Conservation (phyloP, 2,113 vertebrate genomes). For the Callorhinus ursinus region DNA sequence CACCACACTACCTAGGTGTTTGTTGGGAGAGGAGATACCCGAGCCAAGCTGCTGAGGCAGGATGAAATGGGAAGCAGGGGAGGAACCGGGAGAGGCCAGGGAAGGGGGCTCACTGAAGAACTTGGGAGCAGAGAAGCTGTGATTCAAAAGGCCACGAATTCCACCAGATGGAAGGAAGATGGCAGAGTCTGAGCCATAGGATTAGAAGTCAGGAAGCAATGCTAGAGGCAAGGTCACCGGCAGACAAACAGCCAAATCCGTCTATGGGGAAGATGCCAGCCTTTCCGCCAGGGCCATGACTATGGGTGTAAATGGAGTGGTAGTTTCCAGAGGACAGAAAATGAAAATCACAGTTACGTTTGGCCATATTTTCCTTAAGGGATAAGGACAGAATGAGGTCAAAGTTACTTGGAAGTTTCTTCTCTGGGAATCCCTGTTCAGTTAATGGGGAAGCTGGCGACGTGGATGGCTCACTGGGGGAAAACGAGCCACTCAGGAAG, state of each 20-base stretch:
- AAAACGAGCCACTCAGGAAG: background rate
- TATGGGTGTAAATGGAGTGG: background rate
- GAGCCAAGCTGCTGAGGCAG: background rate
- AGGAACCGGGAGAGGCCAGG: background rate
- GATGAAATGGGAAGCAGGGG: background rate
- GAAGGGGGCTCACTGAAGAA: background rate
- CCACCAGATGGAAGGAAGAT: background rate
- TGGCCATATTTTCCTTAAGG: background rate
- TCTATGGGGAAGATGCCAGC: background rate
- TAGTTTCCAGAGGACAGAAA: background rate
- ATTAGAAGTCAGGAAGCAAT: background rate
- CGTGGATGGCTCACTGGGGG: background rate
- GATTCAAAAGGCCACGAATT: background rate
- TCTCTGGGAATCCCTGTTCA: background rate
- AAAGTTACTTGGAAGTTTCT: background rate
- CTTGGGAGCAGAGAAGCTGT: background rate
- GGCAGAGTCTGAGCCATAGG: background rate
- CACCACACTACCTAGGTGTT: rapidly evolving
- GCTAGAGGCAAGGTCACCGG: background rate
- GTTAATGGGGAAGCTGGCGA: background rate
- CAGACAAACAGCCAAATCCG: background rate
- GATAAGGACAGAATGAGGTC: background rate
- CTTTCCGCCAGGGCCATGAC: background rate
- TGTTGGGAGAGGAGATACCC: background rate
- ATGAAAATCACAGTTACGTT: background rate